Base-by-base conservation (phyloP, 2,797 vertebrate species). In the Eulemur albifrons region DNA sequence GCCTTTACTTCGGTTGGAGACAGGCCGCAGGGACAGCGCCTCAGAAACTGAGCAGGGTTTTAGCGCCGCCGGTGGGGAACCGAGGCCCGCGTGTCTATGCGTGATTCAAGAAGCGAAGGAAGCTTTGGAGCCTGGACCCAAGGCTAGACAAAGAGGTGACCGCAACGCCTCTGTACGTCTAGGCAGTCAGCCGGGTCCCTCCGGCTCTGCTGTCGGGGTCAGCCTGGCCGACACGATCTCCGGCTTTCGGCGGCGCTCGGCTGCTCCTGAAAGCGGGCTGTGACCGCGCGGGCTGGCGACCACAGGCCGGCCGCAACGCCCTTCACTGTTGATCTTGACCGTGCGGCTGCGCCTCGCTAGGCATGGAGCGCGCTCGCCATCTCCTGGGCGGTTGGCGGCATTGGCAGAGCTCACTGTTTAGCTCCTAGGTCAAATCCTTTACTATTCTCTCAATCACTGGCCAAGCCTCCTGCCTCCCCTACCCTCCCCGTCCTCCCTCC, bases 281-380 rank as follows among this genome's bases (percentile, higher is more conserved):
- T 93, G 96, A 90, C 96, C 76, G 93, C 80, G 30, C 32, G 12
- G 80, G 75, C 93, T 40, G 84, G 72, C 81, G 95, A 91, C 82
- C 92, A 45, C 75, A 9, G 88, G 38, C 69, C 30, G 14, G 61
- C 92, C 32, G 27, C 61, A 73, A 81, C 27, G 97, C 93, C 88
- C 97, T 98, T 98, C 97, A 7, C 96, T 97, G 67, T 86, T 91
- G 97, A 96, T 96, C 97, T 83, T 0, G 97, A 96, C 96, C 30
- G 96, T 93, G 97, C 17, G 5, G 86, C 72, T 9, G 79, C 70
- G 54, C 67, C 4, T 79, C 61, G 0, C 0, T 30, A 96, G 92
- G 92, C 79, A 59, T 97, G 96, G 97, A 84, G 96, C 95, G 93
- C 98, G 98, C 97, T 98, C 98, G 98, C 98, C 98, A 99, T 98